Base-by-base conservation (phyloP, 2,888 invertebrate genomes). In the Tenthredo notha region DNA sequence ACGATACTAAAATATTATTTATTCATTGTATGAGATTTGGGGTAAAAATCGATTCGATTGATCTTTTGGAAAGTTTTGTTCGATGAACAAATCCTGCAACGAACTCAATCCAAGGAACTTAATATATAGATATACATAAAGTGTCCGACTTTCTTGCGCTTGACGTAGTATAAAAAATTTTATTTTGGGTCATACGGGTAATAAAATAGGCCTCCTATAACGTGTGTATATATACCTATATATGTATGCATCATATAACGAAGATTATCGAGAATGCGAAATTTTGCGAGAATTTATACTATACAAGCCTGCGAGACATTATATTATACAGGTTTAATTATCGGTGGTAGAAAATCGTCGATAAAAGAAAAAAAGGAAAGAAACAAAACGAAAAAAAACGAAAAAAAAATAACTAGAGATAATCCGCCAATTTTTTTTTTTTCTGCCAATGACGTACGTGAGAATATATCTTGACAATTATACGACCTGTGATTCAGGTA, bases 11-110 rank as follows among this genome's bases (percentile, higher is more conserved):
- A 0, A 37, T 37, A 37, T 37, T 1, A 37, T 1, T 0, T 37
- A 1, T 7, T 37, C 7, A 37, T 7, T 33, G 4, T 4, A 33
- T 4, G 37, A 37, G 37, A 37, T 37, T 37, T 37, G 37, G 37
- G 37, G 37, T 37, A 37, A 33, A 33, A 67, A 33, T 29, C 33
- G 18, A 12, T 18, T 67, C 67, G 67, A 29, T 33, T 61, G 4
- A 61, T 67, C 29, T 15, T 33, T 67, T 67, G 33, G 33, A 67
- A 67, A 67, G 33, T 67, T 67, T 67, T 67, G 33, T 33, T 67
- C 61, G 67, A 33, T 67, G 18, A 29, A 67, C 18, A 33, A 33
- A 67, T 18, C 0, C 25, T 15, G 0, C 58, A 0, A 2, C 25
- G 9, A 58, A 58, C 21, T 0, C n/a, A n/a, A 67, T 18, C 18